Evolutionary conservation across 2,888 invertebrate genomes (phyloP).

Genomic region (Hemistola chrysoprasaria): DNA sequence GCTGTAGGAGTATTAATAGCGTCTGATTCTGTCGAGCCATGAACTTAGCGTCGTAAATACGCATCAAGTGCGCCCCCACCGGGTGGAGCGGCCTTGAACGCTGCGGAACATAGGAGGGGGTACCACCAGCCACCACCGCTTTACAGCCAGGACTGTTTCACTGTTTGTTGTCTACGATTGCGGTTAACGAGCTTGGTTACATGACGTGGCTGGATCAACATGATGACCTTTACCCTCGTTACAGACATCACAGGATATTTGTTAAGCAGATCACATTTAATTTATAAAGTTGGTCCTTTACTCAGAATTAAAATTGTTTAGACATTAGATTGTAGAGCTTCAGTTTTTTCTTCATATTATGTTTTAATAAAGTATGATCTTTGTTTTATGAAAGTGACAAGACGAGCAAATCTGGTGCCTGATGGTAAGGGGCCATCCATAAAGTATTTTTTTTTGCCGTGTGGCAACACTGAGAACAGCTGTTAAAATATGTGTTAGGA

Average conservation of each 20-base stretch:
- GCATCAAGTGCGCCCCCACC: slow-evolving; percentile 30
- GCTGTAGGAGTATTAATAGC: slow-evolving; percentile 31
- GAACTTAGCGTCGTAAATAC: slow-evolving; percentile 35
- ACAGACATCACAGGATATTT: neutral
- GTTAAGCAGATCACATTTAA: slow-evolving; percentile 7
- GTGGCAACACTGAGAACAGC: too few relatives aligned
- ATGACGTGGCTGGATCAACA: slow-evolving; percentile 29
- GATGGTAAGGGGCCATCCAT: too few relatives aligned
- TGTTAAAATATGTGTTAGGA: too few relatives aligned
- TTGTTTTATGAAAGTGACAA: too few relatives aligned
- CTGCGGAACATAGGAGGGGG: slow-evolving; percentile 50
- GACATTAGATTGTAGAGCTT: too few relatives aligned
- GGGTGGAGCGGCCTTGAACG: slow-evolving; percentile 49
- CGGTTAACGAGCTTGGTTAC: slow-evolving; percentile 30
- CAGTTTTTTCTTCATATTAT: too few relatives aligned
- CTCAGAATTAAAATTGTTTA: too few relatives aligned
- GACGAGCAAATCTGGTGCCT: too few relatives aligned
- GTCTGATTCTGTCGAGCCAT: slow-evolving; percentile 30
- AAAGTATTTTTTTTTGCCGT: too few relatives aligned
- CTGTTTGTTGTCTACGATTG: slow-evolving; percentile 30
- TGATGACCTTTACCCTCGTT: slow-evolving; percentile 19
- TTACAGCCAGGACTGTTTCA: slow-evolving; percentile 28
- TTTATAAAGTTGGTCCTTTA: too few relatives aligned
- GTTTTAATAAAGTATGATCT: too few relatives aligned
- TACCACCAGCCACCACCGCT: slow-evolving; percentile 35